A percentile compares a stretch with the other conserved stretches of the same genome.
Conservation (phyloP, 2,888 invertebrate species). For the Thecophora atra region DNA sequence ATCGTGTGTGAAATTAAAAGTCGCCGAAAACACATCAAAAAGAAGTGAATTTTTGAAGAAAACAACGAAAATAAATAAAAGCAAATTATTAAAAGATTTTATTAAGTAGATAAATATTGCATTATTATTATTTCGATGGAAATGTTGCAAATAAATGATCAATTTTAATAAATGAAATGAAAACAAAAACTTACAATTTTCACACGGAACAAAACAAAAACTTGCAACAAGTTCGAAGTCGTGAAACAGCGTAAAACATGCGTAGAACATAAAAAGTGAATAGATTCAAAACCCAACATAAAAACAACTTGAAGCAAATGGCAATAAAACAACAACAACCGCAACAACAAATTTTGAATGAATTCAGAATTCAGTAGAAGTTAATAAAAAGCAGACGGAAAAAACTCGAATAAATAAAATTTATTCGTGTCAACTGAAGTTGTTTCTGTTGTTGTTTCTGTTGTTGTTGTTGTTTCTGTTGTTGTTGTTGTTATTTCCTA, state of each 20-base stretch:
- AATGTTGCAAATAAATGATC: no score
- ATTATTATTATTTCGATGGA: no score
- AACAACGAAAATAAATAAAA: background rate
- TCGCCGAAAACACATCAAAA: background rate
- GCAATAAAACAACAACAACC: background rate
- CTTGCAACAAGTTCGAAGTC: no score
- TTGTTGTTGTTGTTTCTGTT: conserved; percentile 3
- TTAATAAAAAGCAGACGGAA: background rate
- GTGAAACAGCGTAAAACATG: no score
- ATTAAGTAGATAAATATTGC: background rate
- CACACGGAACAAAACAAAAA: no score
- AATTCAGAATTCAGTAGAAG: background rate
- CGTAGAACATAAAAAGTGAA: background rate
- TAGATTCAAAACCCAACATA: no score
- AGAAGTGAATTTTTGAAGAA: background rate
- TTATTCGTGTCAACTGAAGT: conserved; percentile 20
- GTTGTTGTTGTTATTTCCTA: background rate
- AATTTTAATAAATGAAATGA: no score
- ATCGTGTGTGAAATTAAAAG: conserved; percentile 13
- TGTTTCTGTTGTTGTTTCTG: background rate
- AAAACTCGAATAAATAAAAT: background rate
- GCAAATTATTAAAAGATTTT: background rate
- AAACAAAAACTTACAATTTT: background rate
- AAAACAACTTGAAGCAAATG: background rate
- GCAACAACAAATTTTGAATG: background rate